A percentile compares a stretch with the other conserved stretches of the same genome.
Evolutionary conservation across 2,113 vertebrate genomes (phyloP).

Genomic region (Osmerus eperlanus): DNA sequence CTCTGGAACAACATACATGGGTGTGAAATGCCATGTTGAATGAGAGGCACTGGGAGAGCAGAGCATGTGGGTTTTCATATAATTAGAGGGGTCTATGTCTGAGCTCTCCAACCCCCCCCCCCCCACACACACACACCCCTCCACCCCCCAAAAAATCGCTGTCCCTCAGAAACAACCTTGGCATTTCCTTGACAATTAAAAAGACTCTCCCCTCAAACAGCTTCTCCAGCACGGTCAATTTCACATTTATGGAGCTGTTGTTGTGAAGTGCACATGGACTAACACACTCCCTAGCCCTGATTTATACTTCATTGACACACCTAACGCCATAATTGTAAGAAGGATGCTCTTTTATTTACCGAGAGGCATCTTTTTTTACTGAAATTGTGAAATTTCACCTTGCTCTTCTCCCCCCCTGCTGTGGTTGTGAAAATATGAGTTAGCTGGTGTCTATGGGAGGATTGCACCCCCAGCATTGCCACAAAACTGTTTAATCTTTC

Average conservation of each 20-base stretch:
- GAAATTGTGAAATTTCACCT: slow-evolving; percentile 75
- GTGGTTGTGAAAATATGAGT: slow-evolving; percentile 35
- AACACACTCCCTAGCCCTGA: slow-evolving; percentile 45
- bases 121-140: slow-evolving; percentile 5
- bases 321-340: slow-evolving; percentile 57
- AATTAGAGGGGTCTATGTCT: slow-evolving; percentile 27
- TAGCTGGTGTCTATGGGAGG: slow-evolving; percentile 46
- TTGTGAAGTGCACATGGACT: slow-evolving; percentile 44
- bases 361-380: slow-evolving; percentile 57
- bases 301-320: slow-evolving; percentile 64
- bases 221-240: slow-evolving; percentile 45
- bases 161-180: slow-evolving; percentile 62
- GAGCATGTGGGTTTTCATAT: slow-evolving; percentile 45
- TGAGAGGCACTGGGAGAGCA: slow-evolving; percentile 22
- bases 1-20: slow-evolving; percentile 44
- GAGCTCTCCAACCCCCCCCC: slow-evolving; percentile 3
- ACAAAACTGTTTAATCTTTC: slow-evolving; percentile 53
- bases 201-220: slow-evolving; percentile 51
- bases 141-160: slow-evolving; percentile 6
- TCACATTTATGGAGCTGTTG: slow-evolving; percentile 61
- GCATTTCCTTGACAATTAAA: slow-evolving; percentile 55
- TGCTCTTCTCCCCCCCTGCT: slow-evolving; percentile 60
- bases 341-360: slow-evolving; percentile 50
- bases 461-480: slow-evolving; percentile 61
- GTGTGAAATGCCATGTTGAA: slow-evolving; percentile 48